Conservation (phyloP, 2,113 vertebrate species). For the Plecturocebus donacophilus region DNA sequence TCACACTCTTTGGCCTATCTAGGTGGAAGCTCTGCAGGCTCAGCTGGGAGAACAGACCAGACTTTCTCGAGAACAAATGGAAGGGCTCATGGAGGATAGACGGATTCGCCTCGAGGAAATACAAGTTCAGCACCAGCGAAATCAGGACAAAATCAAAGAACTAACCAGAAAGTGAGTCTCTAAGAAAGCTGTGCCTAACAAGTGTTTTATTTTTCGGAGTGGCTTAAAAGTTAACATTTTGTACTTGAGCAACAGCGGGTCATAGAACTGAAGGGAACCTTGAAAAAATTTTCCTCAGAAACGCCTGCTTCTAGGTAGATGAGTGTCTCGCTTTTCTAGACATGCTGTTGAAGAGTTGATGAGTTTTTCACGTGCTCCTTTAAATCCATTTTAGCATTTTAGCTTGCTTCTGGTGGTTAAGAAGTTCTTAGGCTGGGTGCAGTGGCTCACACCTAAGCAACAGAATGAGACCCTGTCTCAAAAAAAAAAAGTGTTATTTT, state of each 20-base stretch:
- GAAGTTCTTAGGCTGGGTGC: background rate
- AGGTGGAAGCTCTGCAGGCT: conserved; percentile 97
- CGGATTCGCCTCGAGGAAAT: conserved; percentile 91
- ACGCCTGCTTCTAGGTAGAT: background rate
- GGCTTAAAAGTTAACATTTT: background rate
- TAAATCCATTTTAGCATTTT: background rate
- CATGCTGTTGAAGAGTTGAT: background rate
- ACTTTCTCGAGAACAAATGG: conserved; percentile 92
- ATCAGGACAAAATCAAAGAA: conserved; percentile 89
- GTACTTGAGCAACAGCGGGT: background rate
- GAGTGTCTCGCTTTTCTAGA: background rate
- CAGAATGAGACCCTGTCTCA: no score
- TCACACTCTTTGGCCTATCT: background rate
- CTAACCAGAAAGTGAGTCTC: conserved; percentile 90
- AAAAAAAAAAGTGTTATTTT: background rate
- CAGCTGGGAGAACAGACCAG: conserved; percentile 95
- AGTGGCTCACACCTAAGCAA: no score
- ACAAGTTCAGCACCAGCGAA: conserved; percentile 89
- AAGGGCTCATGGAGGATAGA: conserved; percentile 92
- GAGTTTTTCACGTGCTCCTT: background rate
- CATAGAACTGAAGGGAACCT: background rate
- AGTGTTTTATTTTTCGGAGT: background rate
- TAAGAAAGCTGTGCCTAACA: background rate
- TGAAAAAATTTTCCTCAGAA: background rate
- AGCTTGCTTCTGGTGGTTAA: background rate